These are phyloP conservation scores for Eupithecia vulgata DNA, from an alignment of 2,888 invertebrate species.

Conservation along the genomic window DNA sequence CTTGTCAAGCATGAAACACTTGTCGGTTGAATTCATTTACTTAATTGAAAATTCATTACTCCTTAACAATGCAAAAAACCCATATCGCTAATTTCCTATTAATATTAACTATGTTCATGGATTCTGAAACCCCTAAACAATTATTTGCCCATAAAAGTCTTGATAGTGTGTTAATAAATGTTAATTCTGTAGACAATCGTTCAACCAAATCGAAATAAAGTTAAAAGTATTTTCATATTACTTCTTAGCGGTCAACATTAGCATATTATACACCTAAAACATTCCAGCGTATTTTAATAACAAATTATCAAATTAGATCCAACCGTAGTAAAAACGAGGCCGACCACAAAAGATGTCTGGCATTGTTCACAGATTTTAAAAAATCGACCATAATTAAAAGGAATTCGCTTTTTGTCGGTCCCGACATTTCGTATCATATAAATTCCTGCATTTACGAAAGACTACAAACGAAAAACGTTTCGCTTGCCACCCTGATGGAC, in stretches of 20 bases:
- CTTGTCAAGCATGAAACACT: constrained; percentile 11
- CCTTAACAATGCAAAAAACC: neutral
- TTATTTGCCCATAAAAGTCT: constrained; percentile 12
- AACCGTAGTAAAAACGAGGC: constrained; percentile 67
- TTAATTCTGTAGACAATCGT: constrained; percentile 17
- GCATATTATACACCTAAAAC: constrained; percentile 42
- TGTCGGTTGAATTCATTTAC: constrained; percentile 12
- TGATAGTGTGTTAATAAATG: constrained; percentile 23
- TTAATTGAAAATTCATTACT: constrained; percentile 12
- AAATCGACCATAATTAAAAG: constrained; percentile 83
- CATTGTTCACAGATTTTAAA: constrained; percentile 83
- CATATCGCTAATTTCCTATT: constrained; percentile 2
- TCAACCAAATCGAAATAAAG: constrained; percentile 28
- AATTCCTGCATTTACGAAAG: constrained; percentile 70
- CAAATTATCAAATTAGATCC: constrained; percentile 82
- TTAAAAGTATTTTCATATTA: constrained; percentile 36
- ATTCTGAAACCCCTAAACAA: constrained; percentile 8
- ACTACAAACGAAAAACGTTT: constrained; percentile 66
- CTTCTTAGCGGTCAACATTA: constrained; percentile 53
- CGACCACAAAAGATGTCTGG: constrained; percentile 74
- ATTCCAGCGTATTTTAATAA: constrained; percentile 64
- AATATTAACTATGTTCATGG: constrained; percentile 5
- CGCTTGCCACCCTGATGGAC: constrained; percentile 76
- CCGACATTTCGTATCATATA: constrained; percentile 75
- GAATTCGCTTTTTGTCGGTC: constrained; percentile 75